Evolutionary conservation across 2,888 invertebrate species (phyloP), one percentile per base, ranked within the genome.

Genomic region (Euplexia lucipara): DNA sequence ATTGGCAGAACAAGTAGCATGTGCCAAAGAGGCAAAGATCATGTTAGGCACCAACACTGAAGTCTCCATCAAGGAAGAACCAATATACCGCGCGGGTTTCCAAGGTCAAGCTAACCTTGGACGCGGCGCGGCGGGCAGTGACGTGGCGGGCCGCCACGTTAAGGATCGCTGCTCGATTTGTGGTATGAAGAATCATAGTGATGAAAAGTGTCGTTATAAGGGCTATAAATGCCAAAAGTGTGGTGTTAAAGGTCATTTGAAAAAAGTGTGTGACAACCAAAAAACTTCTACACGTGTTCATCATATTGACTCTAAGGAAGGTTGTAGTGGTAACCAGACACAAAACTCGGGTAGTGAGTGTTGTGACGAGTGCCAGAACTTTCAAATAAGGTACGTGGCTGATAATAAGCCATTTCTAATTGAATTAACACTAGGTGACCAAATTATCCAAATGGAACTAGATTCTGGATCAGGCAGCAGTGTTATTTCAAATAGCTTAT

Each of bases 191-290:
- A 41, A 41, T n/a, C n/a, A n/a, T n/a, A n/a, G n/a, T n/a, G n/a
- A n/a, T n/a, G n/a, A n/a, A n/a, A n/a, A n/a, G n/a, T 37, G 37
- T 37, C 37, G 37, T 12, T 37, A 37, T 14, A 37, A 37, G 37
- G 37, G 37, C 8, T 37, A 37, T 14, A 37, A 12, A n/a, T 37
- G 37, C n/a, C 37, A 37, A 37, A 37, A 37, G 37, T 37, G 37
- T n/a, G 37, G 37, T 37, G 37, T 37, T 14, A 37, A 37, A 37
- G 37, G 37, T 3, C 37, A 37, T 37, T 37, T 37, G n/a, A 37
- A 37, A 37, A 37, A 37, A 37, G 37, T 37, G 37, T 37, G 37
- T n/a, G n/a, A n/a, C n/a, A 37, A 37, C n/a, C 37, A 37, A 37
- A 37, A 37, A 14, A 14, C 3, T 14, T n/a, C n/a, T n/a, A n/a